These are phyloP conservation scores for Keiferia lycopersicella DNA, from an alignment of 2,888 invertebrate genomes.

Conservation along the genomic window DNA sequence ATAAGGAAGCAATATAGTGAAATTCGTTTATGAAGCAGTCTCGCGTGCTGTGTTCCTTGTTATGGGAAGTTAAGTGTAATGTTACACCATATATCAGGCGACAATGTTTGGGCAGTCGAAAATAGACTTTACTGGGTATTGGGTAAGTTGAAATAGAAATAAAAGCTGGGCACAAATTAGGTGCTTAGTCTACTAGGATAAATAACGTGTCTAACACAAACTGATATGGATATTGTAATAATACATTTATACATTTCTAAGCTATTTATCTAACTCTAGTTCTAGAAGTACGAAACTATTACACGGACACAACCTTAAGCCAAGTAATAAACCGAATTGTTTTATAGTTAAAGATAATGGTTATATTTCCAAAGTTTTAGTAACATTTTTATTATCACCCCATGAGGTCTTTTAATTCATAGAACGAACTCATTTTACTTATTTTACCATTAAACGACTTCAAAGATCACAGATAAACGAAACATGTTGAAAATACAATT, in stretches of 20 bases:
- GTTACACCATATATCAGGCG: constrained; percentile 16
- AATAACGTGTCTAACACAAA: constrained; percentile 5
- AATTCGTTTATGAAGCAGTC: background rate
- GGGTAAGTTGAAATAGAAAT: background rate
- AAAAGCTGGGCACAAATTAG: background rate
- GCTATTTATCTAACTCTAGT: no score
- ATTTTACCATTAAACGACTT: constrained; percentile 14
- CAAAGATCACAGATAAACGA: constrained; percentile 13
- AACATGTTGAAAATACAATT: background rate
- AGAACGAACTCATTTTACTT: constrained; percentile 3
- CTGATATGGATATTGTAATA: constrained; percentile 4
- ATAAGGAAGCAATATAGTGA: background rate
- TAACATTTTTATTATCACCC: constrained; percentile 4
- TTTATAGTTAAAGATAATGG: background rate
- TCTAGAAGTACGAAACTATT: background rate
- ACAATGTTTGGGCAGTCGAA: background rate
- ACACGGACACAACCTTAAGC: no score
- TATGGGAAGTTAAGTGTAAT: constrained; percentile 7
- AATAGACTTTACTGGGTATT: background rate
- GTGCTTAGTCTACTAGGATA: background rate
- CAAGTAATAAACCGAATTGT: background rate
- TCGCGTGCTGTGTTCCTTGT: constrained; percentile 7
- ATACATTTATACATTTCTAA: no score
- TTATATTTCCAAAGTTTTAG: no score
- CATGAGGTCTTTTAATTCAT: constrained; percentile 13